Percentiles rank a stretch among this genome's conserved stretches.
Conservation (phyloP, 2,888 invertebrate species). For the Celastrina argiolus region DNA sequence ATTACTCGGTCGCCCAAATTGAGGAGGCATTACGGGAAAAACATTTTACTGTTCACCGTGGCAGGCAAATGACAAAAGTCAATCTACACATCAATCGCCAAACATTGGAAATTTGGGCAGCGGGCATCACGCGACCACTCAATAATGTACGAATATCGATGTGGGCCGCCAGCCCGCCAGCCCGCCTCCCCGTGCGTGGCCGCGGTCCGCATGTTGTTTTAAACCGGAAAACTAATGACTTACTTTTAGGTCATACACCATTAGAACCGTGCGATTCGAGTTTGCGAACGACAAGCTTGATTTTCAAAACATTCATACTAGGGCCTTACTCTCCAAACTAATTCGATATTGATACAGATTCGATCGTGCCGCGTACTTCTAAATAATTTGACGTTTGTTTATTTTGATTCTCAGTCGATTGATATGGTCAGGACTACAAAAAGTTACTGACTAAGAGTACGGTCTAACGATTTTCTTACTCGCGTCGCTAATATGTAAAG, state of each 20-base stretch:
- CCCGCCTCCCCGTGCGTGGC: constrained; percentile 56
- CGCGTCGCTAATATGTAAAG: too few species aligned
- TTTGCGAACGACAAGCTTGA: not conserved
- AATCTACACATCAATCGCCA: constrained; percentile 78
- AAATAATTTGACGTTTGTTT: too few species aligned
- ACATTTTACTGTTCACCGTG: constrained; percentile 74
- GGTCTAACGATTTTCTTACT: too few species aligned
- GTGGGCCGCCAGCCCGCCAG: too few species aligned
- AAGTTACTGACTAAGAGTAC: too few species aligned
- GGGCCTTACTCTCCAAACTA: too few species aligned
- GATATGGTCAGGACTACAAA: too few species aligned
- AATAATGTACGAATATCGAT: constrained; percentile 77
- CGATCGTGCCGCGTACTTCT: too few species aligned
- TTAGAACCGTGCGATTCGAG: not conserved
- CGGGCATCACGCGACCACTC: constrained; percentile 73
- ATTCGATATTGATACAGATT: too few species aligned
- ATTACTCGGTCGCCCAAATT: constrained; percentile 68
- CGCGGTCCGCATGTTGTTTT: constrained; percentile 46
- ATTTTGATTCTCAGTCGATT: too few species aligned
- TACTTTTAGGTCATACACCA: constrained; percentile 20
- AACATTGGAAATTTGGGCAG: constrained; percentile 76
- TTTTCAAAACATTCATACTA: too few species aligned
- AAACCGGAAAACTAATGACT: constrained; percentile 40
- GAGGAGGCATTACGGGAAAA: constrained; percentile 68
- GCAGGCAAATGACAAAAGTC: constrained; percentile 76